Conservation (phyloP, 2,113 vertebrate species). For the Gallinago paraguaiae region DNA sequence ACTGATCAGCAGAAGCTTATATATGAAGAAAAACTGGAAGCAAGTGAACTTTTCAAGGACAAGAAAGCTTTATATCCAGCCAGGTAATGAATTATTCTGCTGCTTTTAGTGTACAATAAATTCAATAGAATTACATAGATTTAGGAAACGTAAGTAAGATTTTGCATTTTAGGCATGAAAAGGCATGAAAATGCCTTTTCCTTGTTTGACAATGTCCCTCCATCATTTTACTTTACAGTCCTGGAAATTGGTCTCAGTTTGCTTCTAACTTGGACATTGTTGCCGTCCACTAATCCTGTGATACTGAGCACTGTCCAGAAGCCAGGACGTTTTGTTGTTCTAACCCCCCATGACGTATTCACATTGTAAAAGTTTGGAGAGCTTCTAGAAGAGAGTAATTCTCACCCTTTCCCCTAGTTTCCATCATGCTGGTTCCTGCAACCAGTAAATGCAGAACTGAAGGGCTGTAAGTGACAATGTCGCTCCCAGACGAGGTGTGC, state of each 20-base stretch:
- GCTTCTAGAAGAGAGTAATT: background rate
- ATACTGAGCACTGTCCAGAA: background rate
- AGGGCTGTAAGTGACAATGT: background rate
- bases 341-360: fast-evolving
- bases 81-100: constrained; percentile 78
- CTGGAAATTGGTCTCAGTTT: background rate
- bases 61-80: constrained; percentile 95
- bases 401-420: background rate
- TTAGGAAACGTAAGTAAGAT: background rate
- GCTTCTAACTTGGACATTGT: background rate
- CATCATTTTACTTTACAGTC: background rate
- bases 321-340: background rate
- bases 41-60: constrained; percentile 97
- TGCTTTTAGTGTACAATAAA: background rate
- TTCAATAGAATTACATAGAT: background rate
- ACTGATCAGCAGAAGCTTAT: constrained; percentile 92
- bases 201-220: background rate
- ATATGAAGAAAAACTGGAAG: constrained; percentile 96
- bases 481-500: background rate
- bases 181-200: background rate
- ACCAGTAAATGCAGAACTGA: fast-evolving
- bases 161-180: background rate
- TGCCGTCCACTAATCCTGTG: background rate
- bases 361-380: background rate
- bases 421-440: background rate